phyloP scores from a whole-genome alignment of 2,888 invertebrate genomes.

The Drosophila leonis region DNA sequence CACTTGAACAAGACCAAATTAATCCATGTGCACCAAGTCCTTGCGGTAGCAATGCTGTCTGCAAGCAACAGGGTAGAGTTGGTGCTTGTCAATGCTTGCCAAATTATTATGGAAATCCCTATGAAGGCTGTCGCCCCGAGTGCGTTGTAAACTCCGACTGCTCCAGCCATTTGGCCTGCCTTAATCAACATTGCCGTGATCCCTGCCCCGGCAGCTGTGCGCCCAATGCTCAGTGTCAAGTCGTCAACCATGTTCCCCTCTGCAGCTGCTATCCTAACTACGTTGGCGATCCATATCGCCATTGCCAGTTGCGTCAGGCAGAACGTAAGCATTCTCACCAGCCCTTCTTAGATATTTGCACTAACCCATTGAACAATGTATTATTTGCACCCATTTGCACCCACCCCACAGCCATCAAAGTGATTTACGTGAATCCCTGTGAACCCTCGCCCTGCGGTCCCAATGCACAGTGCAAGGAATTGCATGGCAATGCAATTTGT shows the following conservation, averaged over 20 bases:
- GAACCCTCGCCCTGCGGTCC: slow-evolving; percentile 91
- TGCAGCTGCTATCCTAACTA: slow-evolving; percentile 89
- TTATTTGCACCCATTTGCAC: slow-evolving; percentile 51
- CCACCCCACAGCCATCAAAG: slow-evolving; percentile 37
- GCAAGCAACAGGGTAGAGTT: slow-evolving; percentile 84
- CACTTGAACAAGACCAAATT: slow-evolving; percentile 76
- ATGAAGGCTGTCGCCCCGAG: slow-evolving; percentile 90
- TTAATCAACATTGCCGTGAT: slow-evolving; percentile 89
- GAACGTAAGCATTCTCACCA: slow-evolving; percentile 81
- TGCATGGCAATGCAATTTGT: slow-evolving; percentile 88
- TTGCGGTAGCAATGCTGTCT: slow-evolving; percentile 88
- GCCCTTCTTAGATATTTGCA: slow-evolving; percentile 28
- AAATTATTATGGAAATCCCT: slow-evolving; percentile 89
- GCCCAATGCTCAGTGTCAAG: slow-evolving; percentile 90
- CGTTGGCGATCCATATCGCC: slow-evolving; percentile 90
- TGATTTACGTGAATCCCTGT: slow-evolving; percentile 88
- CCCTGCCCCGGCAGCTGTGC: slow-evolving; percentile 93
- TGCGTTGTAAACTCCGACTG: slow-evolving; percentile 91
- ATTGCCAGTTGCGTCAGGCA: slow-evolving; percentile 77
- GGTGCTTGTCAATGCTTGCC: slow-evolving; percentile 89
- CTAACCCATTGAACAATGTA: slow-evolving; percentile 50
- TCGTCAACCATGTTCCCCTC: slow-evolving; percentile 92
- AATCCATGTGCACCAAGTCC: slow-evolving; percentile 89
- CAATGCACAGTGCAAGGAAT: slow-evolving; percentile 90
- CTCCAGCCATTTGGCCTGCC: slow-evolving; percentile 89